phyloP scores from a whole-genome alignment of 1,140 invertebrate species.

The Euborellia annulipes region DNA sequence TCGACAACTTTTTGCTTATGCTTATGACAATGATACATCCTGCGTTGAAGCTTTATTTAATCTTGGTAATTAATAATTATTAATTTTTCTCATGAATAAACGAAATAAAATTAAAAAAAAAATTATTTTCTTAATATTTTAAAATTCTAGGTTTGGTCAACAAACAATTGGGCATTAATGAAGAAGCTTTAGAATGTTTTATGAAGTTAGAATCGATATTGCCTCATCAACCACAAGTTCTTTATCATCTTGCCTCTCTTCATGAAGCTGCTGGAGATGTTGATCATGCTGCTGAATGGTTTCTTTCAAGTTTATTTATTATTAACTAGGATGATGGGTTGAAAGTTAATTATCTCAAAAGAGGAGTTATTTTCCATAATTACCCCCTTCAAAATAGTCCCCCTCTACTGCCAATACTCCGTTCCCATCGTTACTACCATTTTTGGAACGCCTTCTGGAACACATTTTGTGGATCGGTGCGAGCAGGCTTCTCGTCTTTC shows the following conservation, averaged over 20 bases:
- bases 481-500: too few species aligned
- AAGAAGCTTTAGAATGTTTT: slow-evolving; percentile 65
- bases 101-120: too few species aligned
- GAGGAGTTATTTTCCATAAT: background rate
- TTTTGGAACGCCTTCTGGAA: too few species aligned
- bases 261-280: slow-evolving; percentile 58
- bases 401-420: background rate
- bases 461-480: too few species aligned
- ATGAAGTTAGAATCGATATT: slow-evolving; percentile 66
- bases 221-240: slow-evolving; percentile 63
- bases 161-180: slow-evolving; percentile 44
- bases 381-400: background rate
- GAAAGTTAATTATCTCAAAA: background rate
- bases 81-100: slow-evolving; percentile 4
- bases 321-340: background rate
- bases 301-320: slow-evolving; percentile 6
- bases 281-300: slow-evolving; percentile 63
- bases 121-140: too few species aligned
- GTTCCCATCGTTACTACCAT: too few species aligned
- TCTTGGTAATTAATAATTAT: slow-evolving; percentile 38
- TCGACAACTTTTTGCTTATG: slow-evolving; percentile 56
- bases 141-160: slow-evolving; percentile 58
- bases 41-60: slow-evolving; percentile 88
- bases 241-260: slow-evolving; percentile 71
- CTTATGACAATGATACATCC: slow-evolving; percentile 63